These are phyloP conservation scores for Acanthaster planci DNA, from an alignment of 35 echinoderm and acorn worm genomes.

Conservation along the genomic window DNA sequence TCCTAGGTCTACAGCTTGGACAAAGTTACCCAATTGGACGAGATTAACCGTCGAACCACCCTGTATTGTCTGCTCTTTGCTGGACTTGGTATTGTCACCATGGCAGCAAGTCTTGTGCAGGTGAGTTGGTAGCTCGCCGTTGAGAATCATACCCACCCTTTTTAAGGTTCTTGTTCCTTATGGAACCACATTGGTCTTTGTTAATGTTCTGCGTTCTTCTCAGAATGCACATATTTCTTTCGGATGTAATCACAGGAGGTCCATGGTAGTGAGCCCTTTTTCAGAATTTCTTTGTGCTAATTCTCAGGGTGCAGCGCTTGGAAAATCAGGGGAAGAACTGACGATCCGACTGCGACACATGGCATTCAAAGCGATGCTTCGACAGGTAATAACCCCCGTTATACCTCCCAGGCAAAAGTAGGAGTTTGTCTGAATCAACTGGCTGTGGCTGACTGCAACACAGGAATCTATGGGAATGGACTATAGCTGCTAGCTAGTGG, in stretches of 20 bases:
- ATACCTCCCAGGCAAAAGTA: too few species aligned
- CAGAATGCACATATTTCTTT: too few species aligned
- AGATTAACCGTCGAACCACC: slow-evolving; percentile 1
- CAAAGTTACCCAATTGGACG: background rate
- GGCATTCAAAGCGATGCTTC: slow-evolving; percentile 79
- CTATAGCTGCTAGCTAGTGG: too few species aligned
- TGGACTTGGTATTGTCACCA: slow-evolving; percentile 33
- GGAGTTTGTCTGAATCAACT: too few species aligned
- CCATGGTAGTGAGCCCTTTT: background rate
- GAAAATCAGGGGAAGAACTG: slow-evolving; percentile 77
- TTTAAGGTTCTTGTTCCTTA: too few species aligned
- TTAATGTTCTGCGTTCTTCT: too few species aligned
- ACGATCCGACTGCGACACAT: slow-evolving; percentile 62
- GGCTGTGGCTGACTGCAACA: too few species aligned
- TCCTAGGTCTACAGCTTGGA: slow-evolving; percentile 35
- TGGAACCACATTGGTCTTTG: too few species aligned
- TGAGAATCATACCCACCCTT: too few species aligned
- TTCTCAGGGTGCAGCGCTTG: slow-evolving; percentile 53
- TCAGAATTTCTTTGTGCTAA: background rate
- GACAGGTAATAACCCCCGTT: slow-evolving; percentile 62
- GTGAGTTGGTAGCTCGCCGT: background rate
- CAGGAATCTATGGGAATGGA: too few species aligned
- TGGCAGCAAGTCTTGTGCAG: slow-evolving; percentile 50
- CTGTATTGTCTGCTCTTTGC: slow-evolving; percentile 51
- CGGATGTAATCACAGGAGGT: too few species aligned